Base-by-base conservation (phyloP, 2,797 vertebrate genomes). In the Lemur catta region DNA sequence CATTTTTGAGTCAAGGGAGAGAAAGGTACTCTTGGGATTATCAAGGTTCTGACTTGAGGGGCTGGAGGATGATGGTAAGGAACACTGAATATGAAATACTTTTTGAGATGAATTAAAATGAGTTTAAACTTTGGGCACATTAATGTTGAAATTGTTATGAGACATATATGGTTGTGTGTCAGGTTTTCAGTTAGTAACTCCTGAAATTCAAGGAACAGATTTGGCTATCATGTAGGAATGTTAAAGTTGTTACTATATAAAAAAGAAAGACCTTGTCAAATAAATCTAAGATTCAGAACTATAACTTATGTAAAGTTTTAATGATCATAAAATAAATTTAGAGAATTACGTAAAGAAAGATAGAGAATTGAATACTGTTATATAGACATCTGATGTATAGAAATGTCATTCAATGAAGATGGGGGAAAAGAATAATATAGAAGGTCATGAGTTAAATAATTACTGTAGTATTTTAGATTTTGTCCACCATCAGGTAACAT, bases 311-410 rank as follows among this genome's bases (percentile, higher is more conserved):
- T 14, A 61, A 69, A 91, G 0, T 76, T 57, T n/a, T 46, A 50
- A 67, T 57, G 17, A 84, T 72, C 75, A 78, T 35, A 33, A 78
- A 78, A 55, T 87, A 91, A 55, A 65, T 63, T 84, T 67, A 80
- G 86, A 41, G 22, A 48, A 20, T 65, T 65, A 14, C 9, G 11
- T 28, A 78, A 48, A 57, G 24, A 76, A 48, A 57, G 24, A 55
- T 8, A 61, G 20, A 30, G 24, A 75, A 24, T 33, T n/a, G 6
- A 20, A 17, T 41, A 8, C 38, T 26, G 43, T n/a, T 57, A 86
- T 50, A 7, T 15, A 52, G 17, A 57, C 0, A 9, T 35, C 38
- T 41, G 13, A 22, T 7, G 3, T 14, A 13, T 2, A 46, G 12
- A 75, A 79, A 43, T 2, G 5, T 2, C 12, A 11, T 20, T 50